Conservation (phyloP, 2,888 invertebrate species). For the Sinopyrophorus schimmeli region DNA sequence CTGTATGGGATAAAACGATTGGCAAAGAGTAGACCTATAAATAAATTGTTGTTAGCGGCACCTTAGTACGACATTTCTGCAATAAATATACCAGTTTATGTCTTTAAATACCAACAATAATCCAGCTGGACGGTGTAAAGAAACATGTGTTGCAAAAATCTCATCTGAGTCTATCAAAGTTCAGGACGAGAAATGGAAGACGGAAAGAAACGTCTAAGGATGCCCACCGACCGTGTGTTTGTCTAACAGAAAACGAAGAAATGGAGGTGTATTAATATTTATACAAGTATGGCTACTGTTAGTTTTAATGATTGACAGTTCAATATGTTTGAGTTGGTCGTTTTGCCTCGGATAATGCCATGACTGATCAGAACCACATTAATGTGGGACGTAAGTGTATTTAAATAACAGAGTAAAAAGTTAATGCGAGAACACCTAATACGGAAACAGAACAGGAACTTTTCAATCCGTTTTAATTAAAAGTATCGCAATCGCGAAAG, state of each 20-base stretch:
- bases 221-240: background rate
- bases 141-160: background rate
- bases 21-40: slow-evolving; percentile 21
- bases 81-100: slow-evolving; percentile 22
- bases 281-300: slow-evolving; percentile 1
- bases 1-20: slow-evolving; percentile 24
- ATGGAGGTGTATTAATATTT: slow-evolving; percentile 3
- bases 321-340: slow-evolving; percentile 6
- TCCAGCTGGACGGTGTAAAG: background rate
- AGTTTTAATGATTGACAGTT: slow-evolving; percentile 6
- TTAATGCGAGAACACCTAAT: slow-evolving; percentile 3
- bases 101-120: slow-evolving; percentile 8
- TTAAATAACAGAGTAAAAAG: slow-evolving; percentile 3
- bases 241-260: background rate
- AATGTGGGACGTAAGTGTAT: slow-evolving; percentile 1
- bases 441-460: slow-evolving; percentile 5
- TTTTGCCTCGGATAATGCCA: slow-evolving; percentile 2
- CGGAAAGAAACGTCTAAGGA: background rate
- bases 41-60: slow-evolving; percentile 23
- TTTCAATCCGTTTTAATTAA: slow-evolving; percentile 1
- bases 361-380: background rate
- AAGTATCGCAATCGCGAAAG: too few species aligned
- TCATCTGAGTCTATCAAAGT: too few species aligned
- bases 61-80: slow-evolving; percentile 18
- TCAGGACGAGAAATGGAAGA: background rate